phyloP scores from a whole-genome alignment of 2,113 vertebrate species.

The Ptyas mucosa region DNA sequence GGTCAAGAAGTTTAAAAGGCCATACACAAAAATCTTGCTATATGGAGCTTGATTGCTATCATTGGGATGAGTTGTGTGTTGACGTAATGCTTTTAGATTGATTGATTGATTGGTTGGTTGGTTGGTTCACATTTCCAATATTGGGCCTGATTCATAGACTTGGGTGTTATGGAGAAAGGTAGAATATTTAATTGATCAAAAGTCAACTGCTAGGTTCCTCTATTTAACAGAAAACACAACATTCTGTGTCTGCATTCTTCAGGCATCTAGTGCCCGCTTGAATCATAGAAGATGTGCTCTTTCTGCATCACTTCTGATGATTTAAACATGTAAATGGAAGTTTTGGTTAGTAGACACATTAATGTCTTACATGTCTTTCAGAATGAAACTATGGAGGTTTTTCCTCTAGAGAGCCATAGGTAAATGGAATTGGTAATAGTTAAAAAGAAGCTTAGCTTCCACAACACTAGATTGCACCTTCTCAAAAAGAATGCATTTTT shows the following conservation, averaged over 20 bases:
- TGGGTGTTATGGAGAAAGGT: background rate
- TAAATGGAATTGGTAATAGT: background rate
- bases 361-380: background rate
- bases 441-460: background rate
- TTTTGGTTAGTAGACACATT: background rate
- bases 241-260: background rate
- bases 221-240: background rate
- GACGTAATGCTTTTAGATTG: background rate
- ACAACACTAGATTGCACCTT: background rate
- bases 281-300: background rate
- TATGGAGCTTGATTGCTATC: background rate
- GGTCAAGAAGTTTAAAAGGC: background rate
- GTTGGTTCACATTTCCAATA: background rate
- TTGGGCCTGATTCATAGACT: background rate
- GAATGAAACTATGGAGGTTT: background rate
- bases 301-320: background rate
- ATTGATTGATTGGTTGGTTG: too few relatives aligned
- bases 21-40: background rate
- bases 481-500: background rate
- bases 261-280: background rate
- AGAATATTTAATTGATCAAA: background rate
- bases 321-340: background rate
- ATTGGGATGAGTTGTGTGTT: background rate
- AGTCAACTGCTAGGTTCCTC: background rate
- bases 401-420: background rate